These are phyloP conservation scores for Goniozus legneri DNA, from an alignment of 1,140 invertebrate species.

Conservation along the genomic window DNA sequence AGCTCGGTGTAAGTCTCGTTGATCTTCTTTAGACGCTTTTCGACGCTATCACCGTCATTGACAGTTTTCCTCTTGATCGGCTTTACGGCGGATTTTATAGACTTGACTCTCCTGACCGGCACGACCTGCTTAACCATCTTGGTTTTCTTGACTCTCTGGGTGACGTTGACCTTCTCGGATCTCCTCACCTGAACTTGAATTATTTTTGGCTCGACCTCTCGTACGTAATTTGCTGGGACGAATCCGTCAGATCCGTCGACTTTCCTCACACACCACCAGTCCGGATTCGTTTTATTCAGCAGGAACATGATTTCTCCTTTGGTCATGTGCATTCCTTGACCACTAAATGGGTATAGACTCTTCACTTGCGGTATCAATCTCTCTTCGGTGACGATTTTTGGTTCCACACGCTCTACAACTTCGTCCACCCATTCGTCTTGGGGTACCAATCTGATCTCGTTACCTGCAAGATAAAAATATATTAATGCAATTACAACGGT, in stretches of 20 bases:
- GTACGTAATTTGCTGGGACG: slow-evolving; percentile 96
- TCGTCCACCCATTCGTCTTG: slow-evolving; percentile 91
- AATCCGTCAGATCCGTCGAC: slow-evolving; percentile 90
- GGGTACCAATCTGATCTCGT: slow-evolving; percentile 76
- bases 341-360: slow-evolving; percentile 85
- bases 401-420: slow-evolving; percentile 78
- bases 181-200: slow-evolving; percentile 78
- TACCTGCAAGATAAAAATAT: slow-evolving; percentile 32
- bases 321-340: slow-evolving; percentile 87
- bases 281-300: slow-evolving; percentile 90
- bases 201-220: slow-evolving; percentile 86
- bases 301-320: slow-evolving; percentile 90
- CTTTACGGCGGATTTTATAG: slow-evolving; percentile 53
- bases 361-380: slow-evolving; percentile 85
- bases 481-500: not conserved
- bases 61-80: slow-evolving; percentile 54
- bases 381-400: slow-evolving; percentile 81
- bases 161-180: slow-evolving; percentile 77
- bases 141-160: slow-evolving; percentile 84
- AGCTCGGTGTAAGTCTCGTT: slow-evolving; percentile 79
- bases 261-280: slow-evolving; percentile 98
- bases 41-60: slow-evolving; percentile 74
- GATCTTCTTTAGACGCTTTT: slow-evolving; percentile 76
- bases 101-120: slow-evolving; percentile 63
- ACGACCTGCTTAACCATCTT: slow-evolving; percentile 84